phyloP scores from a whole-genome alignment of 2,888 invertebrate species.

The Andrena bucephala region DNA sequence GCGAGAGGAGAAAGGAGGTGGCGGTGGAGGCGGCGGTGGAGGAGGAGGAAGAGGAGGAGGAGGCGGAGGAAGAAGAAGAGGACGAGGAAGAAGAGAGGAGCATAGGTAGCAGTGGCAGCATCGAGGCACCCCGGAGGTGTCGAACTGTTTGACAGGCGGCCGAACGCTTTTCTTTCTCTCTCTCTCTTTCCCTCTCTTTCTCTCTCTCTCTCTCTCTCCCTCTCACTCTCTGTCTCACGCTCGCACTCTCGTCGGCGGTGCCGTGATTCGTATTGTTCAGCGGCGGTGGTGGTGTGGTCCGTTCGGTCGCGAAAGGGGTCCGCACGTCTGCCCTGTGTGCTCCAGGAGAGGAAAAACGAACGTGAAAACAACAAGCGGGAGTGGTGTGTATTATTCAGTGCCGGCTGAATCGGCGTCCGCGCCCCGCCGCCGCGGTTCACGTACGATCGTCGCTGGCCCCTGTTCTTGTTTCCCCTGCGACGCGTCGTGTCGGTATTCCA shows the following conservation, averaged over 20 bases:
- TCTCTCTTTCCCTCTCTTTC: slow-evolving; percentile 14
- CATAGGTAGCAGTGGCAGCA: slow-evolving; percentile 61
- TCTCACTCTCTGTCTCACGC: slow-evolving; percentile 70
- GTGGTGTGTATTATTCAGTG: slow-evolving; percentile 79
- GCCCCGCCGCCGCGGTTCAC: slow-evolving; percentile 56
- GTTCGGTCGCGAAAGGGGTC: slow-evolving; percentile 33
- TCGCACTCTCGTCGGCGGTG: slow-evolving; percentile 85
- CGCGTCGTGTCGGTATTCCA: slow-evolving; percentile 33
- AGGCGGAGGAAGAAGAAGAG: slow-evolving; percentile 39
- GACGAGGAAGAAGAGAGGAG: slow-evolving; percentile 56
- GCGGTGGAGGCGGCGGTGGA: slow-evolving; percentile 38
- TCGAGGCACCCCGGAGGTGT: slow-evolving; percentile 65
- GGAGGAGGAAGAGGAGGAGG: slow-evolving; percentile 27
- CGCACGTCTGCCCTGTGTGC: slow-evolving; percentile 25
- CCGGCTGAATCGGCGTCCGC: slow-evolving; percentile 69
- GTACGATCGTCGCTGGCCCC: slow-evolving; percentile 21
- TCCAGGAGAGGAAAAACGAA: slow-evolving; percentile 56
- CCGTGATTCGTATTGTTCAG: slow-evolving; percentile 72
- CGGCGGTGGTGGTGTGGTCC: slow-evolving; percentile 39
- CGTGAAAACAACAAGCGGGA: slow-evolving; percentile 67
- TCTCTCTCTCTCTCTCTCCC: background rate
- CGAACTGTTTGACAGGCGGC: slow-evolving; percentile 69
- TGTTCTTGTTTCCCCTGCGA: slow-evolving; percentile 19
- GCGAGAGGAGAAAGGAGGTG: slow-evolving; percentile 62
- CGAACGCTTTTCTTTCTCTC: slow-evolving; percentile 59